Conservation (phyloP, 2,113 vertebrate species). For the Dunckerocampus dactyliophorus region DNA sequence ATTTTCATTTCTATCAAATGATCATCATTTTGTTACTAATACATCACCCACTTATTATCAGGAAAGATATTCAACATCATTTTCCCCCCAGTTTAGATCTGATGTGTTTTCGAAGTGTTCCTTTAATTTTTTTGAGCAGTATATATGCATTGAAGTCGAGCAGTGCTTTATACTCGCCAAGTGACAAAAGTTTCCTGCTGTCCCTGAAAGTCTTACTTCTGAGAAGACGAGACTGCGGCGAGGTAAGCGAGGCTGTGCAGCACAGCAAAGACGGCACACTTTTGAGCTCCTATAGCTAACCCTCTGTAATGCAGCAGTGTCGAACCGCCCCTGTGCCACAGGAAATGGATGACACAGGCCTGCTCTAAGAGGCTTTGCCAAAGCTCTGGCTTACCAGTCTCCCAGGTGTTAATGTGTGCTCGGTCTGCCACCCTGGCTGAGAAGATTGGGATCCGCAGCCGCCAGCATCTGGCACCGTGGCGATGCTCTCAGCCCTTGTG, state of each 20-base stretch:
- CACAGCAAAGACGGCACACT: slow-evolving; percentile 14
- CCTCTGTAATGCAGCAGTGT: slow-evolving; percentile 34
- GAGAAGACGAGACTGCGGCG: slow-evolving; percentile 16
- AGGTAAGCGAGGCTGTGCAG: slow-evolving; percentile 4
- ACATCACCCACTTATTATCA: no score
- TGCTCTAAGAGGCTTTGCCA: slow-evolving; percentile 67
- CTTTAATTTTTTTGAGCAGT: no score
- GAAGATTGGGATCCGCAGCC: slow-evolving; percentile 48
- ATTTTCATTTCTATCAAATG: no score
- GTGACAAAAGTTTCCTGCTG: slow-evolving; percentile 24
- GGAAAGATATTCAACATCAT: no score
- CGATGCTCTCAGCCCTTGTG: slow-evolving; percentile 28
- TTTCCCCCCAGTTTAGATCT: no score
- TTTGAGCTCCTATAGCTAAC: slow-evolving; percentile 5
- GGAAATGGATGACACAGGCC: slow-evolving; percentile 54
- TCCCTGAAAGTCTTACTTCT: slow-evolving; percentile 37
- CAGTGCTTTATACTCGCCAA: slow-evolving; percentile 6
- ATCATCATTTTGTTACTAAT: no score
- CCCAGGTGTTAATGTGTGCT: slow-evolving; percentile 70
- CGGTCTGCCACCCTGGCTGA: slow-evolving; percentile 55
- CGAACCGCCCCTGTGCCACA: slow-evolving; percentile 47
- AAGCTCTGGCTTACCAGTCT: slow-evolving; percentile 65
- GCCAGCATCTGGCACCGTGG: slow-evolving; percentile 32
- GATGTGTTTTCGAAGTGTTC: no score
- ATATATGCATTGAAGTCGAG: neutral